Percentiles rank a stretch among this genome's conserved stretches.
These are phyloP conservation scores for Microdon myrmicae DNA, from an alignment of 2,888 invertebrate genomes.

Conservation along the genomic window DNA sequence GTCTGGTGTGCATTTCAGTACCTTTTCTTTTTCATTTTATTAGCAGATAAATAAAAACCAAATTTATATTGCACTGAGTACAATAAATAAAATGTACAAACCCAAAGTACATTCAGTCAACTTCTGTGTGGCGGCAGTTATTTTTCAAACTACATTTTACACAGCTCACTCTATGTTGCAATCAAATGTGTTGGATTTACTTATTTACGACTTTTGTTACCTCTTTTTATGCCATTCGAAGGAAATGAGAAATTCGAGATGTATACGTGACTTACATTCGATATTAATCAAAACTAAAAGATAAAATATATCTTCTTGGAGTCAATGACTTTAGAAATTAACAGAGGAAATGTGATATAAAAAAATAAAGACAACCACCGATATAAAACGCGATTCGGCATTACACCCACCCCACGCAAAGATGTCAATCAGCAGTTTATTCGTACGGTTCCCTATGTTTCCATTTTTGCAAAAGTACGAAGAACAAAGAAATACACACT, in stretches of 20 bases:
- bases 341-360: conserved; percentile 5
- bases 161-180: conserved; percentile 16
- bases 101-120: conserved; percentile 25
- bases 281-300: conserved; percentile 9
- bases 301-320: conserved; percentile 11
- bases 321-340: conserved; percentile 40
- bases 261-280: conserved; percentile 39
- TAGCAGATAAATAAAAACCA: too few relatives aligned
- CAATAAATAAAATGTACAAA: conserved; percentile 32
- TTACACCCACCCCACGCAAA: conserved; percentile 44
- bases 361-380: conserved; percentile 16
- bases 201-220: conserved; percentile 30
- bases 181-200: conserved; percentile 37
- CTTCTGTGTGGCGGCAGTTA: conserved; percentile 30
- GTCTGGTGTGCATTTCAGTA: too few relatives aligned
- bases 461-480: conserved; percentile 14
- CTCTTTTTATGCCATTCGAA: conserved; percentile 5
- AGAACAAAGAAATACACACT: conserved; percentile 5
- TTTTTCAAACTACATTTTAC: conserved; percentile 27
- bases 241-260: conserved; percentile 25
- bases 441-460: conserved; percentile 27
- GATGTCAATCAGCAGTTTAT: conserved; percentile 44
- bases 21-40: too few relatives aligned
- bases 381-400: conserved; percentile 25
- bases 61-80: too few relatives aligned